Evolutionary conservation across 2,113 vertebrate species (phyloP), one percentile per base, ranked within the genome.

Genomic region (Ctenodactylus gundi): DNA sequence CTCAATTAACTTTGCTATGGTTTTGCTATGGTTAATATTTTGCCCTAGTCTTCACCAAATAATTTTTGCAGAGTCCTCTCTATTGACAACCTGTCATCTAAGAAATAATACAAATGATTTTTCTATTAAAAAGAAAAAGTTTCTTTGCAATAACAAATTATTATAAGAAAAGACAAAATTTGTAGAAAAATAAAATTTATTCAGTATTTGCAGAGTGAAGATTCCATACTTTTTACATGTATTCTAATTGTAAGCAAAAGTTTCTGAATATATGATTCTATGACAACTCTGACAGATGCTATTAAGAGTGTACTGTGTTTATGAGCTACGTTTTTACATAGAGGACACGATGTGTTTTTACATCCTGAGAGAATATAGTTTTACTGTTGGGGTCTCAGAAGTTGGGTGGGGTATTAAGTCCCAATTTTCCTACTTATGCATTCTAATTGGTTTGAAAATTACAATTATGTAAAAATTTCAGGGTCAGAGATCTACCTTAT

Each of bases 391-490:
- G 84, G 39, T 88, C 73, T 57, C 64, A 51, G n/a, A 97, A 93
- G 36, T 73, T 34, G n/a, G 51, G 41, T 81, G 34, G 93, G 44
- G 34, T n/a, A 91, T 65, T 73, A 67, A 81, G 9, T 86, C 62
- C 34, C 92, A 92, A 94, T 92, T 92, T 84, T 76, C n/a, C 97
- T 92, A 72, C n/a, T 95, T 95, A 86, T 85, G 27, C 44, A 68
- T 95, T 10, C 0, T 94, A 73, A 81, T 84, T 96, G 92, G 75
- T 94, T 92, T 93, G 60, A 96, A 94, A 89, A 55, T 90, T 83
- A 88, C 64, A 94, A 49, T 60, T 86, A 91, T 68, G 34, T 93
- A 94, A 95, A 90, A 87, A 57, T 85, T 57, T 39, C n/a, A 64
- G 20, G 46, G 64, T 44, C 80, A 95, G 85, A 75, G 75, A 87